These are phyloP conservation scores for Telmatochromis brichardi DNA, from an alignment of 2,113 vertebrate genomes.

Conservation along the genomic window DNA sequence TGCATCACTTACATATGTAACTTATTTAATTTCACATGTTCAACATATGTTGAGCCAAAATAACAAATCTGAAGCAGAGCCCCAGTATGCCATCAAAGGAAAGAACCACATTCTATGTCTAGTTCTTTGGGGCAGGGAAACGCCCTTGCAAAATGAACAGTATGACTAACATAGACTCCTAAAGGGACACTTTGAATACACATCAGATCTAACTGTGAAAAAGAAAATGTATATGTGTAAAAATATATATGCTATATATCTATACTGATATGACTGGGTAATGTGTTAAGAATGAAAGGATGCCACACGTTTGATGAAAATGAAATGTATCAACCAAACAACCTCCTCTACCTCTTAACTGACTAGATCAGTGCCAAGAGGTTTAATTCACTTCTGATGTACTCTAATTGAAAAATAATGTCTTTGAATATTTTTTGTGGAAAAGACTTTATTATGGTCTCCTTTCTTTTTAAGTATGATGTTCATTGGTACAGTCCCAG, in stretches of 20 bases:
- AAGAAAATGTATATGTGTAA: not conserved
- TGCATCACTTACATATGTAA: not conserved
- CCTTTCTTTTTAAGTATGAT: not conserved
- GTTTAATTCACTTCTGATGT: not conserved
- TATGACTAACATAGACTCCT: not conserved
- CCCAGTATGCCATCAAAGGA: not conserved
- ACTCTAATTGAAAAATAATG: not conserved
- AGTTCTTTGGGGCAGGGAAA: not conserved
- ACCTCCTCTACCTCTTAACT: not conserved
- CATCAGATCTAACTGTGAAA: not conserved
- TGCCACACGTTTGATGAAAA: not conserved
- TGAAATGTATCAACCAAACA: not conserved
- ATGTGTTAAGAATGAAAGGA: not conserved
- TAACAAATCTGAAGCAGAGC: not conserved
- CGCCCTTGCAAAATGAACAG: not conserved
- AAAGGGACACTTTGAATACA: not conserved
- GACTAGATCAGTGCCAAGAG: not conserved
- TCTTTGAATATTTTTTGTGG: not conserved
- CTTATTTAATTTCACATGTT: not conserved
- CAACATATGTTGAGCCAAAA: not conserved
- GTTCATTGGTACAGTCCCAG: not conserved
- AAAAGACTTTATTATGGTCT: not conserved
- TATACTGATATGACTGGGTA: not conserved
- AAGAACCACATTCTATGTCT: not conserved
- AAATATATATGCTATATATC: not conserved